These are phyloP conservation scores for Harpagifer antarcticus DNA, from an alignment of 2,797 vertebrate species.

Conservation along the genomic window DNA sequence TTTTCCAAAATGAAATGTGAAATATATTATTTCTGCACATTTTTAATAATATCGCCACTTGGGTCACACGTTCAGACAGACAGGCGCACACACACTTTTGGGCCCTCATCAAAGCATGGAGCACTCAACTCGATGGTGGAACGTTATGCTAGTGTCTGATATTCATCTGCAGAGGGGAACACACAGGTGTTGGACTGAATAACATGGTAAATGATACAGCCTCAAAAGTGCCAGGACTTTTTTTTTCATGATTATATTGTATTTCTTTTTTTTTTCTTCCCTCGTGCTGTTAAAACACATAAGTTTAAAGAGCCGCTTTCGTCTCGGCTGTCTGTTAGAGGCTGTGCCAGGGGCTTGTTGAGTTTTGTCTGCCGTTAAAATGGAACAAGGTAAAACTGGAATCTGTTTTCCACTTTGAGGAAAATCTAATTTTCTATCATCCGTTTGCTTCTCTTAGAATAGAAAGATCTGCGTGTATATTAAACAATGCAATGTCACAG, in stretches of 20 bases:
- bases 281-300: conserved; percentile 59
- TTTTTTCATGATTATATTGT: conserved; percentile 70
- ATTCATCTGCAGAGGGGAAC: conserved; percentile 74
- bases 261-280: conserved; percentile 20
- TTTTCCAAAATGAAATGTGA: conserved; percentile 20
- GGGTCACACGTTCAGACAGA: conserved; percentile 29
- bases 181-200: conserved; percentile 81
- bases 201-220: conserved; percentile 78
- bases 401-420: conserved; percentile 49
- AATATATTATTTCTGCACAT: conserved; percentile 28
- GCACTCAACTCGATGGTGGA: conserved; percentile 71
- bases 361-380: conserved; percentile 62
- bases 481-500: conserved; percentile 27
- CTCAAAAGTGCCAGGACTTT: conserved; percentile 70
- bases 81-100: conserved; percentile 46
- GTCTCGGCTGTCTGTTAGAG: conserved; percentile 60
- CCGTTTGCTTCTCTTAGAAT: conserved; percentile 35
- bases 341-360: conserved; percentile 69
- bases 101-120: conserved; percentile 72
- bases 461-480: conserved; percentile 29
- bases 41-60: conserved; percentile 41
- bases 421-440: conserved; percentile 49
- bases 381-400: conserved; percentile 52
- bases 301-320: conserved; percentile 68
- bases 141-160: conserved; percentile 76